phyloP scores from a whole-genome alignment of 2,888 invertebrate species.

The Dioctria linearis region DNA sequence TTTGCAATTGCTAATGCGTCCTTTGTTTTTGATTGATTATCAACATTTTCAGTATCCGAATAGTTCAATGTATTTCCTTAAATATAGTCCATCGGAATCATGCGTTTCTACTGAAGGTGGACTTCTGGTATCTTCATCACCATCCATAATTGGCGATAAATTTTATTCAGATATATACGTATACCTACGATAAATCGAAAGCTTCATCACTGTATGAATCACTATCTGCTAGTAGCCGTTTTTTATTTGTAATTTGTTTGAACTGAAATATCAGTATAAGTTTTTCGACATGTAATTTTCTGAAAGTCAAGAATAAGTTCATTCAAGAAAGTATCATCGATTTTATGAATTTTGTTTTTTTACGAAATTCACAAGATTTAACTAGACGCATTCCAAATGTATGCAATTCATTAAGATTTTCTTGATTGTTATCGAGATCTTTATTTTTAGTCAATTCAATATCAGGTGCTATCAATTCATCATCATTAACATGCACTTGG shows the following conservation, averaged over 20 bases:
- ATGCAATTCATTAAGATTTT: slow-evolving; percentile 9
- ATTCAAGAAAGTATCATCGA: neutral
- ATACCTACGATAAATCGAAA: neutral
- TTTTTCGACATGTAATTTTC: neutral
- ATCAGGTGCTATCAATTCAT: too few relatives aligned
- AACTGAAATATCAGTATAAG: neutral
- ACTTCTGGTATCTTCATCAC: neutral
- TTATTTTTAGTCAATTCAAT: too few relatives aligned
- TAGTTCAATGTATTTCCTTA: neutral
- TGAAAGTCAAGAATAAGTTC: slow-evolving; percentile 22
- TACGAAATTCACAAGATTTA: slow-evolving; percentile 18
- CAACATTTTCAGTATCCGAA: neutral
- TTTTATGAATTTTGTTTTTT: neutral
- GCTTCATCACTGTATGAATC: slow-evolving; percentile 32
- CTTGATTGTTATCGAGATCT: neutral
- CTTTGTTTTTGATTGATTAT: neutral
- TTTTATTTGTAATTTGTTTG: slow-evolving; percentile 36
- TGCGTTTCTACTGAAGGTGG: neutral
- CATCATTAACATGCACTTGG: neutral
- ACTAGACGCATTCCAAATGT: slow-evolving; percentile 3
- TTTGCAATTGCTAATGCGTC: too few relatives aligned
- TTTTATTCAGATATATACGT: neutral
- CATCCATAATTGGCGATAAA: neutral
- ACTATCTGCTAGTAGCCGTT: slow-evolving; percentile 12
- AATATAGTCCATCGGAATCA: neutral